Percentiles rank a stretch among this genome's conserved stretches.
Evolutionary conservation across 1,140 invertebrate genomes (phyloP).

Genomic region (Caerostris darwini): DNA sequence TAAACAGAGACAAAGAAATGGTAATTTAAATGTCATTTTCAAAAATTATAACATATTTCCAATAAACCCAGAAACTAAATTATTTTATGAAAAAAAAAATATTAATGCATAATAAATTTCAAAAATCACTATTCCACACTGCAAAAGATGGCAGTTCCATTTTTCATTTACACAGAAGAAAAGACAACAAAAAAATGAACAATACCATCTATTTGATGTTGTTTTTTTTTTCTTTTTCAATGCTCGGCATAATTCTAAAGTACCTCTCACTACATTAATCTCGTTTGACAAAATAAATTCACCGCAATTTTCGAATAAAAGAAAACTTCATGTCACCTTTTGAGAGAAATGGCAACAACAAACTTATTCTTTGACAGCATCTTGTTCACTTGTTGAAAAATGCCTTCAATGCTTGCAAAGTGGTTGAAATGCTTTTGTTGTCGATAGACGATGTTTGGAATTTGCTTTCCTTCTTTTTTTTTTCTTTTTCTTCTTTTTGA

Average conservation of each 20-base stretch:
- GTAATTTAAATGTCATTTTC: too few species aligned
- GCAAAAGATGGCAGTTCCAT: too few species aligned
- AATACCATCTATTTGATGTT: too few species aligned
- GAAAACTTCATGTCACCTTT: neutral
- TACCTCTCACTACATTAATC: neutral
- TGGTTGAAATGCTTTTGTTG: slow-evolving; percentile 44
- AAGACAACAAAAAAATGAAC: too few species aligned
- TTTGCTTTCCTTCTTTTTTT: too few species aligned
- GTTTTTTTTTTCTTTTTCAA: too few species aligned
- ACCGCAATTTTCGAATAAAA: neutral
- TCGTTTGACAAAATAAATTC: neutral
- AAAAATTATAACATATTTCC: too few species aligned
- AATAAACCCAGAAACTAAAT: too few species aligned
- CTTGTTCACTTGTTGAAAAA: slow-evolving; percentile 36
- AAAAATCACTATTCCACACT: neutral
- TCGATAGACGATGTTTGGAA: neutral
- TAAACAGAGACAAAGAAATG: too few species aligned
- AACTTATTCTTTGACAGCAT: slow-evolving; percentile 25
- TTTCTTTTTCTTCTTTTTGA: neutral
- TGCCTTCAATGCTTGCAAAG: slow-evolving; percentile 38
- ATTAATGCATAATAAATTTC: neutral
- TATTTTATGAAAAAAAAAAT: too few species aligned
- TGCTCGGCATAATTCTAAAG: neutral
- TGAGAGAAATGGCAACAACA: neutral
- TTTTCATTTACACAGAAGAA: too few species aligned